These are phyloP conservation scores for Cheilinus undulatus DNA, from an alignment of 2,113 vertebrate genomes.

Conservation along the genomic window DNA sequence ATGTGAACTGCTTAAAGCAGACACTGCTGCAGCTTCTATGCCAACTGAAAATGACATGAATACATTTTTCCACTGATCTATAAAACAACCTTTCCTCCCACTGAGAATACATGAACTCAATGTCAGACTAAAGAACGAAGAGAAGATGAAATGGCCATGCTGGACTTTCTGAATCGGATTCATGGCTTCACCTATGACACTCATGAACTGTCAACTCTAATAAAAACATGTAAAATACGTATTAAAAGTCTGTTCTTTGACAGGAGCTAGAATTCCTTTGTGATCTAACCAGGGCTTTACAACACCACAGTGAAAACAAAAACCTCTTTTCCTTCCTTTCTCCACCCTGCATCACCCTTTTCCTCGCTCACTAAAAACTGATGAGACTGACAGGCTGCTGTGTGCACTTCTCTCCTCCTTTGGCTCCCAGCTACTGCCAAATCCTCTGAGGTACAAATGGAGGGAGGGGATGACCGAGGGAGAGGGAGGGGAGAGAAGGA, in stretches of 20 bases:
- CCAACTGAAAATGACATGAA: conserved; percentile 11
- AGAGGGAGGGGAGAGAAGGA: background rate
- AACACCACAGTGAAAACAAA: conserved; percentile 68
- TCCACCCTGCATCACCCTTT: conserved; percentile 43
- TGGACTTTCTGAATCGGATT: conserved; percentile 26
- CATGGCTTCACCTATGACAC: conserved; percentile 33
- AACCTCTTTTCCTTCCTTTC: conserved; percentile 55
- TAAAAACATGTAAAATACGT: conserved; percentile 36
- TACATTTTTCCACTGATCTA: background rate
- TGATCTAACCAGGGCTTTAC: conserved; percentile 70
- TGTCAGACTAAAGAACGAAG: conserved; percentile 24
- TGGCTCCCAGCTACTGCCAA: conserved; percentile 35
- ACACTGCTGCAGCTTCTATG: background rate
- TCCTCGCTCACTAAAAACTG: conserved; percentile 42
- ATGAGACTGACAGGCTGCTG: conserved; percentile 68
- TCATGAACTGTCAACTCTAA: conserved; percentile 42
- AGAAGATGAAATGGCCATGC: conserved; percentile 17
- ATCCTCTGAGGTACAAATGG: conserved; percentile 40
- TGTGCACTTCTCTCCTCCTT: conserved; percentile 31
- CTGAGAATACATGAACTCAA: conserved; percentile 10
- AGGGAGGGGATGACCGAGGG: background rate
- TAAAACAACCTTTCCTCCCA: conserved; percentile 11
- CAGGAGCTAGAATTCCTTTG: conserved; percentile 47
- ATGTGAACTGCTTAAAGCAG: conserved; percentile 1
- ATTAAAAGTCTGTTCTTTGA: conserved; percentile 36